Base-by-base conservation (phyloP, 2,113 vertebrate species). In the Seriola quinqueradiata region DNA sequence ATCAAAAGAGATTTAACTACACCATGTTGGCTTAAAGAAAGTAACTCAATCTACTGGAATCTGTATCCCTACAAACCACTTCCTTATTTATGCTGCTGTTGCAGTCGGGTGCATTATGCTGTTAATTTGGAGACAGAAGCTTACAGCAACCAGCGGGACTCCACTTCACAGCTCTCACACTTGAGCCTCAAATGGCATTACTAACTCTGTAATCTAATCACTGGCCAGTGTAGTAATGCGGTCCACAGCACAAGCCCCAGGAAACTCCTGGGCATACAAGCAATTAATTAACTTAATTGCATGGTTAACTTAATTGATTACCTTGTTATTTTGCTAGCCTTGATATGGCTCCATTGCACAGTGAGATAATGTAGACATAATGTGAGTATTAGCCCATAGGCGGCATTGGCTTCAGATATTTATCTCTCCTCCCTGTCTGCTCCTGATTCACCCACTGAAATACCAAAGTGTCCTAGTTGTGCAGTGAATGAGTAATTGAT, bases 261-360 rank as follows among this genome's bases (percentile, higher is more conserved):
- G 90, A 92, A 89, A 90, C 90, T 87, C 90, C 72, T 65, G 90
- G 90, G 92, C 90, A 88, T 93, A 92, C 92, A 90, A 88, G 89
- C 91, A 91, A 94, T 94, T 94, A 91, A 94, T 94, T 94, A 93
- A 89, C 81, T 87, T 93, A 94, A 94, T 93, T 92, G 89, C 92
- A 81, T 82, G 89, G 87, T 92, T 93, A 92, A 84, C 89, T 91
- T 92, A 94, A 94, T 93, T 94, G 90, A 94, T 94, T 93, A 91
- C 89, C 91, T 91, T 91, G 90, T 93, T 93, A 93, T 92, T 92
- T 90, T 89, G 86, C 84, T 78, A 68, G 89, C 84, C 66, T 84
- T 87, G 89, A 91, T 93, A 89, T 87, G 89, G 85, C 81, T 89
- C 76, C 65, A 82, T 89, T 89, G 85, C 87, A 82, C 48, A 68